These are phyloP conservation scores for Dendrocincla fuliginosa DNA, from an alignment of 2,797 vertebrate species.

Conservation along the genomic window DNA sequence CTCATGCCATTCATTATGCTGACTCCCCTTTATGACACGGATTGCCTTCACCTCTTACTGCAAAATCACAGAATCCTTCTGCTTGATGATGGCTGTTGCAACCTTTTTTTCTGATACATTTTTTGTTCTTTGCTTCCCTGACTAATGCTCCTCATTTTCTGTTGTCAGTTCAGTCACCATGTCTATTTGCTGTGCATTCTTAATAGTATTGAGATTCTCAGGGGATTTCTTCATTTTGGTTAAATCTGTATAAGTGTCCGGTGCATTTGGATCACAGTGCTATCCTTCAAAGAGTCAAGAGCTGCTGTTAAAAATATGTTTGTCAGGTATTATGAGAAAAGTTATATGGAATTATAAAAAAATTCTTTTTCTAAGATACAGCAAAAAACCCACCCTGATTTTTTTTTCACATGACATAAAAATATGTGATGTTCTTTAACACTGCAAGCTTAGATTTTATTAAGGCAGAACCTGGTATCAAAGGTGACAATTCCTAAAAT, in stretches of 20 bases:
- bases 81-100: not conserved
- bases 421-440: not conserved
- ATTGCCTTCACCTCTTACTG: not conserved
- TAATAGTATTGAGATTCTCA: not conserved
- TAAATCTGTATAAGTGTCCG: not conserved
- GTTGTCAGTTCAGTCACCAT: not conserved
- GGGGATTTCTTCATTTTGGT: not conserved
- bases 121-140: not conserved
- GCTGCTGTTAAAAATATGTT: not conserved
- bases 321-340: not conserved
- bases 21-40: not conserved
- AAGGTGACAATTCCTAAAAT: not conserved
- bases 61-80: not conserved
- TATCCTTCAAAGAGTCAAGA: not conserved
- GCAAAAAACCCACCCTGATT: not conserved
- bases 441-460: not conserved
- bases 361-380: not conserved
- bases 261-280: not conserved
- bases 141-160: not conserved
- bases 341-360: not conserved
- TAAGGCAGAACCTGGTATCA: not conserved
- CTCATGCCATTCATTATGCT: not conserved
- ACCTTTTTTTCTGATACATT: not conserved
- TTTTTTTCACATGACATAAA: not conserved
- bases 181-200: not conserved